These are phyloP conservation scores for Ptychochromis oligacanthus DNA, from an alignment of 2,113 vertebrate species.

Conservation along the genomic window DNA sequence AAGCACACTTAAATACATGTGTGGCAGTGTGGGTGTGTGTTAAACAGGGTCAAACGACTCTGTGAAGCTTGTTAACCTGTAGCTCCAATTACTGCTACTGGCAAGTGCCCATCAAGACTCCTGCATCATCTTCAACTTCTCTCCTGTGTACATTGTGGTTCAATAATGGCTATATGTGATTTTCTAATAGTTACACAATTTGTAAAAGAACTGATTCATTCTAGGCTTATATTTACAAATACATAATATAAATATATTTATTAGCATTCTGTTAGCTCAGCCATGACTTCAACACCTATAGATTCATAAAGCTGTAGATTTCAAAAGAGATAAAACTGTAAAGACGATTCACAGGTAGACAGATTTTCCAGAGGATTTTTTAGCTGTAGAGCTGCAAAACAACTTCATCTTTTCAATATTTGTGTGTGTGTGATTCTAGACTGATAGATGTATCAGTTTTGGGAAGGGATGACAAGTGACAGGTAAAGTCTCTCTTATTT, in stretches of 20 bases:
- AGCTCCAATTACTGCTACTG: conserved; percentile 25
- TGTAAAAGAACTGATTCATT: no score
- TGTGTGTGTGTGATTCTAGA: not conserved
- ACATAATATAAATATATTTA: no score
- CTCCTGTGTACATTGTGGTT: accelerated
- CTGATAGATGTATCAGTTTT: not conserved
- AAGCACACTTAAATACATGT: not conserved
- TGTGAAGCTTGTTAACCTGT: conserved; percentile 52
- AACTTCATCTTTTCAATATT: not conserved
- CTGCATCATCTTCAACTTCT: not conserved
- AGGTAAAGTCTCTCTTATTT: not conserved
- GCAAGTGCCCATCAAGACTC: not conserved
- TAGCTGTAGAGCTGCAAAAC: not conserved
- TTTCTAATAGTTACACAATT: not conserved
- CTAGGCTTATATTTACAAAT: no score
- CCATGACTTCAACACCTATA: not conserved
- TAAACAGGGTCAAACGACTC: conserved; percentile 34
- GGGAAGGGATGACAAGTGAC: not conserved
- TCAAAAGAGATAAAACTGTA: not conserved
- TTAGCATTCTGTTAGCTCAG: not conserved
- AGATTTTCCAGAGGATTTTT: not conserved
- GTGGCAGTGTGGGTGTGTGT: not conserved
- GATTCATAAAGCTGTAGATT: not conserved
- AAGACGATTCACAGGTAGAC: not conserved
- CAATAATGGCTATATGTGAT: not conserved